Conservation (phyloP, 2,888 invertebrate species). For the Apantesis nais region DNA sequence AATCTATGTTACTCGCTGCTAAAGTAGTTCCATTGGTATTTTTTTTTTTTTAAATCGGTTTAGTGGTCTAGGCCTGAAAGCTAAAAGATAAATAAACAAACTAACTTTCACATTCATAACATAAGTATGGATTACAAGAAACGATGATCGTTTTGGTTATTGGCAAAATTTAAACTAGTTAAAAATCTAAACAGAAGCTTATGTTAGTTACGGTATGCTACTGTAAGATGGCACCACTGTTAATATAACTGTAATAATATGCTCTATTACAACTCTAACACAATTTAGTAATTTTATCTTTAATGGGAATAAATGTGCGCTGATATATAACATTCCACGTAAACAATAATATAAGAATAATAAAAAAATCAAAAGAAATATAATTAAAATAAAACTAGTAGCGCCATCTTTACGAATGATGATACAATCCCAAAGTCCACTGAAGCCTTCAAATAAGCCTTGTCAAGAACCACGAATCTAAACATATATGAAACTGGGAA, state of each 20-base stretch:
- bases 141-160: no score
- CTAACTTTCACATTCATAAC: no score
- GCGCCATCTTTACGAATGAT: conserved; percentile 36
- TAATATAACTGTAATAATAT: background rate
- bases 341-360: background rate
- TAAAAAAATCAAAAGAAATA: background rate
- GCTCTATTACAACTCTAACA: background rate
- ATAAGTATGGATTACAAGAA: no score
- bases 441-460: conserved; percentile 22
- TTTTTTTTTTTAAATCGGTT: no score
- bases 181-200: background rate
- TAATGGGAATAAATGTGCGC: background rate
- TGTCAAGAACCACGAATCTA: background rate
- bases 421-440: conserved; percentile 9
- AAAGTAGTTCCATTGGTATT: no score
- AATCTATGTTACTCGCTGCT: no score
- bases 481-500: background rate
- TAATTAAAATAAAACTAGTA: conserved; percentile 15
- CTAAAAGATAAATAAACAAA: no score
- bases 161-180: background rate
- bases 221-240: conserved; percentile 33
- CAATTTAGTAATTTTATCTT: background rate
- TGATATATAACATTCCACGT: background rate
- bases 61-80: no score
- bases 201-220: conserved; percentile 4